A percentile compares a stretch with the other conserved stretches of the same genome.
These are phyloP conservation scores for Sebastes iracundus DNA, from an alignment of 2,797 vertebrate species.

Conservation along the genomic window DNA sequence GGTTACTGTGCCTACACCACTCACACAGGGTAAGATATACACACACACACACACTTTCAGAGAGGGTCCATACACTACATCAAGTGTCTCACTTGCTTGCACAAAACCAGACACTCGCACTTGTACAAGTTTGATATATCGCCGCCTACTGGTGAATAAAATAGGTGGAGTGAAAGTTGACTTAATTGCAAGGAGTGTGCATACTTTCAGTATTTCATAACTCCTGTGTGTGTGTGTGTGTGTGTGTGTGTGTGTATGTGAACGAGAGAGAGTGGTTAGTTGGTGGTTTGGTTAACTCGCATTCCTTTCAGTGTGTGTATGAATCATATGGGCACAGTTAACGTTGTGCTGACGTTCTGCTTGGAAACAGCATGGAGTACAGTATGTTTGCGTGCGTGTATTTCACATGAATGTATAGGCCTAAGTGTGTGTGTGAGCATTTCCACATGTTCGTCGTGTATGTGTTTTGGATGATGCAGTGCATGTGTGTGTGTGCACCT, in stretches of 20 bases:
- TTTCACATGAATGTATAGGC: background rate
- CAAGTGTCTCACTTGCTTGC: background rate
- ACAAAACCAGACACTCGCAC: background rate
- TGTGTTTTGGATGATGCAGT: conserved; percentile 12
- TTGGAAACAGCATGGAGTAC: conserved; percentile 20
- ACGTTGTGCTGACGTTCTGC: conserved; percentile 34
- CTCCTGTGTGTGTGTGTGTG: background rate
- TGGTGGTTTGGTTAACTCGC: conserved; percentile 61
- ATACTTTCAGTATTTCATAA: conserved; percentile 44
- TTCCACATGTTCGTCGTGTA: conserved; percentile 13
- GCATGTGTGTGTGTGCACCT: conserved; percentile 12
- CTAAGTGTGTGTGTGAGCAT: conserved; percentile 14
- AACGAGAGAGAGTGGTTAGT: conserved; percentile 14
- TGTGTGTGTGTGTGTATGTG: background rate
- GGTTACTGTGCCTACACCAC: conserved; percentile 80
- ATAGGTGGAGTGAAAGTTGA: background rate
- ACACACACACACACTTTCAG: background rate
- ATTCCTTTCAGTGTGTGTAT: conserved; percentile 47
- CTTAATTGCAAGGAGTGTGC: conserved; percentile 9
- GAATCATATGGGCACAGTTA: conserved; percentile 55
- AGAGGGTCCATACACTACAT: background rate
- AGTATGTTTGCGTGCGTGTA: conserved; percentile 16
- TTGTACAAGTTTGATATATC: conserved; percentile 10
- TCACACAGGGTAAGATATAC: conserved; percentile 83
- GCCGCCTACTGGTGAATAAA: conserved; percentile 60